Base-by-base conservation (phyloP, 2,113 vertebrate genomes). In the Climacteris rufus region DNA sequence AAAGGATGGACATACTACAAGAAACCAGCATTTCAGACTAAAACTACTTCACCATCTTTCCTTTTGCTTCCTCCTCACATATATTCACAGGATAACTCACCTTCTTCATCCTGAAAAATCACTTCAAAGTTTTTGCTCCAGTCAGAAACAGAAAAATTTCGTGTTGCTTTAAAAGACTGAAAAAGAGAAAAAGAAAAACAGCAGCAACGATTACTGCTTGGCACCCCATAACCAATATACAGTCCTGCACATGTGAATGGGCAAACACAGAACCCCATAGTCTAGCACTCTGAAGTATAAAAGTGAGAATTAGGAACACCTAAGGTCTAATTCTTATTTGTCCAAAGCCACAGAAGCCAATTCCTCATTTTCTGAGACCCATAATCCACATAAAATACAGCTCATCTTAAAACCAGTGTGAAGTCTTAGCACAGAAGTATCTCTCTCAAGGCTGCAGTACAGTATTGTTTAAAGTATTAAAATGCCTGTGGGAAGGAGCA, bases 71-170 rank as follows among this genome's bases (percentile, higher is more conserved):
- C 31, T 81, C 24, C 28, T 68, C 7, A 60, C 74, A 30, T 22
- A n/a, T 11, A 83, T 16, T 63, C 42, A 74, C 19, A 71, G 31
- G 11, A 33, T 89, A 95, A 97, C 98, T 98, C 91, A 99, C 99
- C 99, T 99, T 99, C 99, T 96, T 99, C 99, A 94, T 99, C 99
- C 94, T 99, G 99, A 95, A 99, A 99, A 97, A 99, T 97, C 24
- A 99, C 99, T 98, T 99, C 99, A 91, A 99, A 99, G 97, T 99
- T 99, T 98, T 99, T 99, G 97, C 98, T 99, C 99, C 99, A 99
- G 96, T 99, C 99, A 37, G 99, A 99, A 96, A 99, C 98, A 7
- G 99, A 99, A 97, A 99, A 99, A 98, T 99, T 99, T 75, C 99
- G 98, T 40, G 99, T 99, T 86, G 98, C 98, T 97, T 99, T 99